These are phyloP conservation scores for Hipposideros armiger DNA, from an alignment of 2,113 vertebrate species.

Conservation along the genomic window DNA sequence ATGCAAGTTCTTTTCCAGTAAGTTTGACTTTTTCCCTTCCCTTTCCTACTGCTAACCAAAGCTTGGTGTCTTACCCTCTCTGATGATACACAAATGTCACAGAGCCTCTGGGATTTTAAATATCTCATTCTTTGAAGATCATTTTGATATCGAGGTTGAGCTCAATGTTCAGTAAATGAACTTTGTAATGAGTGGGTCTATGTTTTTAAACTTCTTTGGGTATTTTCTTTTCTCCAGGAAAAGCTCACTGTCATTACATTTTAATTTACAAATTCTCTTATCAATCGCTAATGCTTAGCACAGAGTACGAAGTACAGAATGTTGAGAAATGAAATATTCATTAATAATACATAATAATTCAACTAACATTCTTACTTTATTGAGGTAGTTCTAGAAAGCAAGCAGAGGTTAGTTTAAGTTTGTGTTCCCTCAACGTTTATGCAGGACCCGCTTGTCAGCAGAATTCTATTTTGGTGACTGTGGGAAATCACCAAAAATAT, in stretches of 20 bases:
- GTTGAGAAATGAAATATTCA: neutral
- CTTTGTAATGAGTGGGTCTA: neutral
- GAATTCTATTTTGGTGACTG: slow-evolving; percentile 53
- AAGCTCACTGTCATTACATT: neutral
- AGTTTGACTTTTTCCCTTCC: neutral
- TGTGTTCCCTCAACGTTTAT: neutral
- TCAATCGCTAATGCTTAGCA: neutral
- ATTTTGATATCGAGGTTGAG: neutral
- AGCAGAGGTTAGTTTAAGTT: neutral
- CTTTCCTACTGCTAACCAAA: neutral
- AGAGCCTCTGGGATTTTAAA: neutral
- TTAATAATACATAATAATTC: neutral
- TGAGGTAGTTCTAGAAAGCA: neutral
- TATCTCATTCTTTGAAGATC: neutral
- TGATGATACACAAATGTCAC: neutral
- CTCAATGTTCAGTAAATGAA: neutral
- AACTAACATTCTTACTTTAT: neutral
- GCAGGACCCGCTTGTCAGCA: neutral
- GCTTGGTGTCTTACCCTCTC: neutral
- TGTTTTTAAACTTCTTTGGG: neutral
- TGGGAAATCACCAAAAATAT: slow-evolving; percentile 76
- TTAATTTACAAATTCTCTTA: neutral
- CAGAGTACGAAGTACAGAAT: neutral
- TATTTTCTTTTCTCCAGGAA: slow-evolving; percentile 48
- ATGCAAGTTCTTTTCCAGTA: neutral